phyloP scores from a whole-genome alignment of 2,888 invertebrate genomes.

The Eurytoma adleriae region DNA sequence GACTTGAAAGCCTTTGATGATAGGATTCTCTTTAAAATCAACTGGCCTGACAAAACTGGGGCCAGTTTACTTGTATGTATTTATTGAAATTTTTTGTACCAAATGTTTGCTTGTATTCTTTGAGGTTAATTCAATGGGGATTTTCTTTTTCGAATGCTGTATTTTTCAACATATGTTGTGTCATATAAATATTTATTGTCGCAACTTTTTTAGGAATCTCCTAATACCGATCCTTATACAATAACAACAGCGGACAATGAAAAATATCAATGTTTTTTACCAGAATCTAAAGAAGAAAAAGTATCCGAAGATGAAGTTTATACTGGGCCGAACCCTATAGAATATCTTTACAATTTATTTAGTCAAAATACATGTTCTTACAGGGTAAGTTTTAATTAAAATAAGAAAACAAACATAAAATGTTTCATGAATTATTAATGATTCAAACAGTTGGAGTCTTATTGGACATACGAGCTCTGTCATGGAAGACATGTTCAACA shows the following conservation, averaged over 20 bases:
- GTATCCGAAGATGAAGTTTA: slow-evolving; percentile 80
- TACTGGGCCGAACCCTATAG: slow-evolving; percentile 86
- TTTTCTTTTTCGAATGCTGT: not conserved
- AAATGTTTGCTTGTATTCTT: not conserved
- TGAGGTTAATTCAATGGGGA: slow-evolving; percentile 23
- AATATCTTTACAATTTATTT: slow-evolving; percentile 87
- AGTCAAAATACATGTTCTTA: slow-evolving; percentile 89
- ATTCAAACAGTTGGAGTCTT: slow-evolving; percentile 84
- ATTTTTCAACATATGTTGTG: not conserved
- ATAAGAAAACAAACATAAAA: slow-evolving; percentile 3
- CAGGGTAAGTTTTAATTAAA: slow-evolving; percentile 75
- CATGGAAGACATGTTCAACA: slow-evolving; percentile 94
- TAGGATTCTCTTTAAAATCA: slow-evolving; percentile 86
- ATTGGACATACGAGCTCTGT: slow-evolving; percentile 98
- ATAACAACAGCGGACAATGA: slow-evolving; percentile 88
- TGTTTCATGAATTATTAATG: not conserved
- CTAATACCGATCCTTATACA: slow-evolving; percentile 80
- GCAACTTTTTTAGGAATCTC: slow-evolving; percentile 65
- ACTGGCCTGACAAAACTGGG: slow-evolving; percentile 82
- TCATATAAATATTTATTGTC: no score
- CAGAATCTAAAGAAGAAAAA: slow-evolving; percentile 80
- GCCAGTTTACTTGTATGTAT: slow-evolving; percentile 74
- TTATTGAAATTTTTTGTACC: not conserved
- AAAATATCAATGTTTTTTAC: slow-evolving; percentile 89
- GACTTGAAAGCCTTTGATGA: slow-evolving; percentile 90